These are phyloP conservation scores for Dasyurus viverrinus DNA, from an alignment of 2,113 vertebrate species.

Conservation along the genomic window DNA sequence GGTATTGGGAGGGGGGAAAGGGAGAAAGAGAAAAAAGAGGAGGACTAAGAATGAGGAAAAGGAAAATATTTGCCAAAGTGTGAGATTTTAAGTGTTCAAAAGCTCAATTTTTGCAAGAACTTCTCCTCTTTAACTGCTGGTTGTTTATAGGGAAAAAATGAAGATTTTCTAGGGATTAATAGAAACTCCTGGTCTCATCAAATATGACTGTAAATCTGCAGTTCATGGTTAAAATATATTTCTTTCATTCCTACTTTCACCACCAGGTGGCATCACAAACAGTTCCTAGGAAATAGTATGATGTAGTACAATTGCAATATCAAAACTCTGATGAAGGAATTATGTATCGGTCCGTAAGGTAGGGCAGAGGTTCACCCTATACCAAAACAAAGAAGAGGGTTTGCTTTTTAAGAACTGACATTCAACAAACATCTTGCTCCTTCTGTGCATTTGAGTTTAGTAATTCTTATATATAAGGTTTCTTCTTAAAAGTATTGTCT, in stretches of 20 bases:
- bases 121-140: background rate
- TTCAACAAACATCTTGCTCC: background rate
- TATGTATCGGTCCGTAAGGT: background rate
- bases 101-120: background rate
- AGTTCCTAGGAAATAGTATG: background rate
- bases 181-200: background rate
- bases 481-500: background rate
- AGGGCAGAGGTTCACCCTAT: background rate
- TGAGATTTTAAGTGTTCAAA: background rate
- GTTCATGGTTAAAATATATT: background rate
- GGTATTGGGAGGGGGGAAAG: constrained; percentile 2
- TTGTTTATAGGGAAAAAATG: accelerated
- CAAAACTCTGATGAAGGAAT: background rate
- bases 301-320: background rate
- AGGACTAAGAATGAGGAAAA: background rate
- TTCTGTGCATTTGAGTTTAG: background rate
- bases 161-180: background rate
- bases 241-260: background rate
- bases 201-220: background rate
- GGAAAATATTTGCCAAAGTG: background rate
- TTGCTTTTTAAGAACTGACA: background rate
- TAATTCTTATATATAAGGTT: background rate
- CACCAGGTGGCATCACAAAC: constrained; percentile 59
- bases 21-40: background rate
- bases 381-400: background rate